Evolutionary conservation across 2,797 vertebrate species (phyloP).

Genomic region (Falco peregrinus): DNA sequence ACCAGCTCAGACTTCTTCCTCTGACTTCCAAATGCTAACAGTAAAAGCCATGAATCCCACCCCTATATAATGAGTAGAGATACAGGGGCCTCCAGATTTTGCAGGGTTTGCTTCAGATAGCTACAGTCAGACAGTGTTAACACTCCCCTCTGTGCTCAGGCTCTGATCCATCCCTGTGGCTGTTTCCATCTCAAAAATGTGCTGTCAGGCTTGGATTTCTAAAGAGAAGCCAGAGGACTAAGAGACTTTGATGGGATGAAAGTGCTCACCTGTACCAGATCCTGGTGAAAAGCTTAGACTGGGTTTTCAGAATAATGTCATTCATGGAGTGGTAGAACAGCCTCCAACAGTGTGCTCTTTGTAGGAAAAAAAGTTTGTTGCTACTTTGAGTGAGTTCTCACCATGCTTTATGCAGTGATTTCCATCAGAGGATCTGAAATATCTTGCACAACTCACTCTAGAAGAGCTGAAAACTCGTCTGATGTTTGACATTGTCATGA

Average conservation of each 20-base stretch:
- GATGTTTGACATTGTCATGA: not conserved
- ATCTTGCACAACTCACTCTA: not conserved
- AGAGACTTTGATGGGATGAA: not conserved
- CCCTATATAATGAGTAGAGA: not conserved
- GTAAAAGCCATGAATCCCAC: not conserved
- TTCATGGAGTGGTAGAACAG: not conserved
- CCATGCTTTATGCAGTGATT: not conserved
- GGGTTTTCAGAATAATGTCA: not conserved
- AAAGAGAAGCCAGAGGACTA: not conserved
- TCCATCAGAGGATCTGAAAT: not conserved
- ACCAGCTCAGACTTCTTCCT: not conserved
- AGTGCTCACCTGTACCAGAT: not conserved
- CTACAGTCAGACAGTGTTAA: not conserved
- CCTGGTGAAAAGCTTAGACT: not conserved
- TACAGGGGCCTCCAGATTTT: not conserved
- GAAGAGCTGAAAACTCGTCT: not conserved
- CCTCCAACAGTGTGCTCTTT: not conserved
- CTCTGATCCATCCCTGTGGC: not conserved
- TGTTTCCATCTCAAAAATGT: not conserved
- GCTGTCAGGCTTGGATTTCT: not conserved
- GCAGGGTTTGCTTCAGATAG: not conserved
- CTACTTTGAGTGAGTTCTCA: not conserved
- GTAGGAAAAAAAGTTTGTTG: not conserved
- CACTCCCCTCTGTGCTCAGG: not conserved
- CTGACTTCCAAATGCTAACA: not conserved